A percentile compares a stretch with the other conserved stretches of the same genome.
phyloP scores from a whole-genome alignment of 1,140 invertebrate genomes.

The Apolygus lucorum region DNA sequence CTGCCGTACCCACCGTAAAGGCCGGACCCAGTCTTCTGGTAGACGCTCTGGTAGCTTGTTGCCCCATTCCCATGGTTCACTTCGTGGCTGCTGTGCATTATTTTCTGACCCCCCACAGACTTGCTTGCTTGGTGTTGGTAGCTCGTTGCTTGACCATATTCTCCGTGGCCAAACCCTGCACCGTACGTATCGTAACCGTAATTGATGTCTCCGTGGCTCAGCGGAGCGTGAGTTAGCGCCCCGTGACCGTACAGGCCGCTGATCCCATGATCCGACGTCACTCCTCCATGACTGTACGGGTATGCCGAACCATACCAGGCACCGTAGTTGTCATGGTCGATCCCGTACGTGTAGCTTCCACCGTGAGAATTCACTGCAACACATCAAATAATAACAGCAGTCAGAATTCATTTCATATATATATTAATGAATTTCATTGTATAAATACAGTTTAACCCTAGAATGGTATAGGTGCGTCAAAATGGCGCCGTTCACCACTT shows the following conservation, averaged over 20 bases:
- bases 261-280: neutral
- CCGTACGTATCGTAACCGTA: neutral
- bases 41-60: neutral
- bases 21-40: neutral
- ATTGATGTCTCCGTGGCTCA: neutral
- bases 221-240: neutral
- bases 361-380: neutral
- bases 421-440: no score
- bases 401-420: no score
- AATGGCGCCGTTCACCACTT: no score
- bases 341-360: neutral
- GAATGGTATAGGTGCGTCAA: no score
- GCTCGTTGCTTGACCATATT: neutral
- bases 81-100: neutral
- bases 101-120: neutral
- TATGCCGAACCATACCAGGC: neutral
- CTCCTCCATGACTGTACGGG: neutral
- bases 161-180: neutral
- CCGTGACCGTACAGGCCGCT: neutral
- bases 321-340: slow-evolving; percentile 1
- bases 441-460: no score
- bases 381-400: no score
- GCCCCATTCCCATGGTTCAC: neutral
- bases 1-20: neutral
- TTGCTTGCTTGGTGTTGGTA: neutral